Evolutionary conservation across 2,113 vertebrate genomes (phyloP), one percentile per base, ranked within the genome.

Genomic region (Marmota monax): DNA sequence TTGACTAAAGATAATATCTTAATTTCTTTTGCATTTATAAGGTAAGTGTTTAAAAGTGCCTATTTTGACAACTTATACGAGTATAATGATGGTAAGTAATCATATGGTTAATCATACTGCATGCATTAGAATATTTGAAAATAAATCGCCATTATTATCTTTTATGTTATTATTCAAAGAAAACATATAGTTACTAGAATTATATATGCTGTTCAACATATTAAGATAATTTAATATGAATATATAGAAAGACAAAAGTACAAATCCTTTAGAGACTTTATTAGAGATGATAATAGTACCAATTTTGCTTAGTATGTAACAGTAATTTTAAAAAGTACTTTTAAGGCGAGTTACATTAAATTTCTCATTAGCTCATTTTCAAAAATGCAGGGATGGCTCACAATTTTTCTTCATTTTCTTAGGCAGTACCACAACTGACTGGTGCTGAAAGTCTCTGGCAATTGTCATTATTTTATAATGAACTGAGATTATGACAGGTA

Each of bases 331-430:
- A 61, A 84, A 89, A 89, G 25, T 14, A 37, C 74, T 74, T 92
- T 89, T 34, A 92, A 85, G 37, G 5, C 27, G 89, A 72, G 53
- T 78, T 69, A 42, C 7, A 48, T 90, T 84, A 77, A 77, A 84
- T 86, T 94, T 92, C 39, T 93, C 42, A 90, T 79, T 83, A 92
- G 45, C 10, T 84, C 76, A 92, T 74, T 96, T 97, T 42, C 51
- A 78, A 65, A 76, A 82, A 58, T 96, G 10, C 51, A 78, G 11
- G 13, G 2, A 69, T 93, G 17, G 32, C 58, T 85, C 32, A 92
- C 82, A 67, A 61, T 92, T 84, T 76, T 89, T 92, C 29, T 39
- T 23, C 61, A 10, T 91, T 84, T 39, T 80, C 37, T 92, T 20
- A 77, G 32, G 12, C 45, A 79, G 37, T 67, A 45, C 1, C 58